These are phyloP conservation scores for Sebastes alutus DNA, from an alignment of 2,797 vertebrate species.

Conservation along the genomic window DNA sequence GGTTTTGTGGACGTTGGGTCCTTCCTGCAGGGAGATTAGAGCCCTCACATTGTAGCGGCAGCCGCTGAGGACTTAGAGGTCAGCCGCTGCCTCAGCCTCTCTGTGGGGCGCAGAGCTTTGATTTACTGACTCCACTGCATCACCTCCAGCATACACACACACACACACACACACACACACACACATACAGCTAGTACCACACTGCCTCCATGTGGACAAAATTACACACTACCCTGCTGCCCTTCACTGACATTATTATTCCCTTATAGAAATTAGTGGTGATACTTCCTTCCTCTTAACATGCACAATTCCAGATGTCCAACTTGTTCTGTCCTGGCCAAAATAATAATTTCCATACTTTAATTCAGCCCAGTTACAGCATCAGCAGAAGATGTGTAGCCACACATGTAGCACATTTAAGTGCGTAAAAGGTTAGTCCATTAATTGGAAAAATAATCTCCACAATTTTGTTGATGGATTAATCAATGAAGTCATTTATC, in stretches of 20 bases:
- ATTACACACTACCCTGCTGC: constrained; percentile 13
- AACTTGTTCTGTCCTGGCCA: background rate
- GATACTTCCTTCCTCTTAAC: background rate
- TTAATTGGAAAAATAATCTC: background rate
- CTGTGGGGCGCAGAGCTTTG: constrained; percentile 70
- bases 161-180: background rate
- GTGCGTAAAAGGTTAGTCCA: too few relatives aligned
- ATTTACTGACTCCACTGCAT: constrained; percentile 73
- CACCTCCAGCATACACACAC: constrained; percentile 34
- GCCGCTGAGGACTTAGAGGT: constrained; percentile 72
- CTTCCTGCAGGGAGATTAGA: constrained; percentile 53
- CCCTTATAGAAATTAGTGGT: background rate
- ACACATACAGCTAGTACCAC: constrained; percentile 41
- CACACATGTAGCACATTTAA: background rate
- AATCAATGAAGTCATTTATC: background rate
- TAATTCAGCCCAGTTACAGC: background rate
- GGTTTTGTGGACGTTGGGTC: constrained; percentile 32
- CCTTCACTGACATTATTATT: background rate
- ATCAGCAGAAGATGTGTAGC: background rate
- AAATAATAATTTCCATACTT: background rate
- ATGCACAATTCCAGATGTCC: background rate
- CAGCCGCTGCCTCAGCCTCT: constrained; percentile 77
- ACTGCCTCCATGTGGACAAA: constrained; percentile 73
- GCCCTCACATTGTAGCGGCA: constrained; percentile 54
- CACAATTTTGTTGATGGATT: background rate